A percentile compares a stretch with the other conserved stretches of the same genome.
phyloP scores from a whole-genome alignment of 2,797 vertebrate species.

The Rhinophrynus dorsalis region DNA sequence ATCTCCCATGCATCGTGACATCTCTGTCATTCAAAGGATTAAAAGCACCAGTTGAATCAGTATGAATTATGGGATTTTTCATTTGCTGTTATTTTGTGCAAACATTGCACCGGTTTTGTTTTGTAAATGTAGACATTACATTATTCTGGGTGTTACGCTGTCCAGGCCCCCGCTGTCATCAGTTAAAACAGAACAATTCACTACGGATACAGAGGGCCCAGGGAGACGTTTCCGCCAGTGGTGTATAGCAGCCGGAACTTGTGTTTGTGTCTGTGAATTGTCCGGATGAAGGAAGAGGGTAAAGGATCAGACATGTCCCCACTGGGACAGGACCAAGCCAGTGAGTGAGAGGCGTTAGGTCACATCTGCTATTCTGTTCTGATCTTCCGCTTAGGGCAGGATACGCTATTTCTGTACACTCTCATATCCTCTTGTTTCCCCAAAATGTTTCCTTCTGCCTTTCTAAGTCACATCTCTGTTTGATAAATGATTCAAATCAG shows the following conservation, averaged over 20 bases:
- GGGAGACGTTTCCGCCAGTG: constrained; percentile 31
- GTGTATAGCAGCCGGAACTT: constrained; percentile 21
- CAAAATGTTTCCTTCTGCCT: constrained; percentile 35
- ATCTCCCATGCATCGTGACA: too few relatives aligned
- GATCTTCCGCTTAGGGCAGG: constrained; percentile 25
- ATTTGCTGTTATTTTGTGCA: too few relatives aligned
- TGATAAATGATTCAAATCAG: not conserved
- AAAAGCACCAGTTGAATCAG: too few relatives aligned
- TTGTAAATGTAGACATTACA: too few relatives aligned
- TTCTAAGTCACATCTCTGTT: constrained; percentile 1
- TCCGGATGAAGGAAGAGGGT: constrained; percentile 43
- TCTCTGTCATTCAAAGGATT: too few relatives aligned
- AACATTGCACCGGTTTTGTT: too few relatives aligned
- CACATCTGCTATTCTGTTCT: constrained; percentile 43
- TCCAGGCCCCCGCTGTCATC: not conserved
- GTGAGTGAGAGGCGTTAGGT: constrained; percentile 33
- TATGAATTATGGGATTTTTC: too few relatives aligned
- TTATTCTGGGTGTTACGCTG: not conserved
- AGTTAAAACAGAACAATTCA: constrained; percentile 26
- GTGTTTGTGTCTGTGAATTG: constrained; percentile 36
- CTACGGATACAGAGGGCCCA: constrained; percentile 35
- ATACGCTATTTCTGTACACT: constrained; percentile 32
- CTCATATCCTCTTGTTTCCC: constrained; percentile 38
- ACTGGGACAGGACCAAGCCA: constrained; percentile 32
- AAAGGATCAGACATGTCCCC: constrained; percentile 42